A percentile compares a stretch with the other conserved stretches of the same genome.
Conservation (phyloP, 2,888 invertebrate genomes). For the Scaptomyza polygonia region DNA sequence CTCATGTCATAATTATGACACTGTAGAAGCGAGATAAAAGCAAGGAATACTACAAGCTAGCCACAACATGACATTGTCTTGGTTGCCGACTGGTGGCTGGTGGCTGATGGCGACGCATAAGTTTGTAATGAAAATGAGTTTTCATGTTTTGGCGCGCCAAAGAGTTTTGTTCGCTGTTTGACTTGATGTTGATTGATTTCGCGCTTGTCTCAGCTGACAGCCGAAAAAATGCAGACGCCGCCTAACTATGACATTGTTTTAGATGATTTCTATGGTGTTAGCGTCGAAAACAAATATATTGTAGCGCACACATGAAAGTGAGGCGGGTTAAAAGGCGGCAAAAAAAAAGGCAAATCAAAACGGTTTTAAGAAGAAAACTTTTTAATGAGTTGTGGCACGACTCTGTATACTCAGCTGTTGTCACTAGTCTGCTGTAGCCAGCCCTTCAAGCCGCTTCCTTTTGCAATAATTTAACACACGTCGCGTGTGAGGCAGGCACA, state of each 20-base stretch:
- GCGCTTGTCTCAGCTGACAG: conserved; percentile 60
- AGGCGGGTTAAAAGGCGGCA: no score
- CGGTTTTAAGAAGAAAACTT: conserved; percentile 61
- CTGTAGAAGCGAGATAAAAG: conserved; percentile 23
- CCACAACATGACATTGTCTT: conserved; percentile 34
- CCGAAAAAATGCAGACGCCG: conserved; percentile 18
- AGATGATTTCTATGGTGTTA: conserved; percentile 7
- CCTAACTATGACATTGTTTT: conserved; percentile 53
- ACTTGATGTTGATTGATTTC: conserved; percentile 70
- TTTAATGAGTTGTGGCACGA: conserved; percentile 69
- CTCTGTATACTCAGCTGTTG: conserved; percentile 2
- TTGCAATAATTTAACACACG: conserved; percentile 68
- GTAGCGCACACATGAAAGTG: conserved; percentile 12
- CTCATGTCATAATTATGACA: not conserved
- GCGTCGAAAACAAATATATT: conserved; percentile 6
- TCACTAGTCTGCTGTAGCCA: not conserved
- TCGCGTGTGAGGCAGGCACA: conserved; percentile 55
- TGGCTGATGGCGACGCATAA: conserved; percentile 11
- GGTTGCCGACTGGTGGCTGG: not conserved
- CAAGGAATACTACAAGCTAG: conserved; percentile 17
- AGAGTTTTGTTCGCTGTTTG: conserved; percentile 34
- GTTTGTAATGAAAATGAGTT: conserved; percentile 66
- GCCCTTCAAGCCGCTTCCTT: conserved; percentile 21
- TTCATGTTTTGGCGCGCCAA: conserved; percentile 26
- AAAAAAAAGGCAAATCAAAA: conserved; percentile 64